Conservation (phyloP, 2,113 vertebrate species). For the Hemibagrus wyckioides region DNA sequence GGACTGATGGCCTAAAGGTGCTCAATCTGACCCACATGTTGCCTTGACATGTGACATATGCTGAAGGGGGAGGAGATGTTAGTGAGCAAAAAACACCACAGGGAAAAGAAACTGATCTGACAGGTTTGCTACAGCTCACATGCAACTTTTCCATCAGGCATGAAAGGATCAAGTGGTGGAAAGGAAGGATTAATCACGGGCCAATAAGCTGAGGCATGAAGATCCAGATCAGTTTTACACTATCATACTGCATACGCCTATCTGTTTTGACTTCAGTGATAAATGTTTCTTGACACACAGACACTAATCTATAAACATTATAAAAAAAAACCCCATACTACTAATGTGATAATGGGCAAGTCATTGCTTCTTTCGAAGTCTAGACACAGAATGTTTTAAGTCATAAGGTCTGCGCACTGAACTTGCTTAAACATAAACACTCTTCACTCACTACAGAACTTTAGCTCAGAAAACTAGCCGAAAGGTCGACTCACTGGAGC, state of each 20-base stretch:
- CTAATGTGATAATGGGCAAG: not conserved
- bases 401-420: constrained; percentile 33
- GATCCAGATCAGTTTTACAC: not conserved
- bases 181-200: not conserved
- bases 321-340: not conserved
- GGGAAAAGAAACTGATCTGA: constrained; percentile 43
- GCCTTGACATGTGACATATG: constrained; percentile 40
- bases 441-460: constrained; percentile 44
- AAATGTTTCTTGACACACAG: not conserved
- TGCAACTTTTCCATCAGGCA: constrained; percentile 1
- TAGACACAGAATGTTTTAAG: constrained; percentile 9
- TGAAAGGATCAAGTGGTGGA: not conserved
- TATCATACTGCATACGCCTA: not conserved
- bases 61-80: constrained; percentile 5
- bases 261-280: not conserved
- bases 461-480: constrained; percentile 37
- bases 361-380: not conserved
- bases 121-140: constrained; percentile 39
- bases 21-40: constrained; percentile 41
- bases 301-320: not conserved
- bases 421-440: constrained; percentile 57
- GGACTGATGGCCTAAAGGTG: constrained; percentile 17
- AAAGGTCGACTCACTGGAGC: constrained; percentile 54
- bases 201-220: constrained; percentile 12
- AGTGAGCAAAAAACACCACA: constrained; percentile 12